Base-by-base conservation (phyloP, 1,140 invertebrate species). In the Zaprionus ghesquierei region DNA sequence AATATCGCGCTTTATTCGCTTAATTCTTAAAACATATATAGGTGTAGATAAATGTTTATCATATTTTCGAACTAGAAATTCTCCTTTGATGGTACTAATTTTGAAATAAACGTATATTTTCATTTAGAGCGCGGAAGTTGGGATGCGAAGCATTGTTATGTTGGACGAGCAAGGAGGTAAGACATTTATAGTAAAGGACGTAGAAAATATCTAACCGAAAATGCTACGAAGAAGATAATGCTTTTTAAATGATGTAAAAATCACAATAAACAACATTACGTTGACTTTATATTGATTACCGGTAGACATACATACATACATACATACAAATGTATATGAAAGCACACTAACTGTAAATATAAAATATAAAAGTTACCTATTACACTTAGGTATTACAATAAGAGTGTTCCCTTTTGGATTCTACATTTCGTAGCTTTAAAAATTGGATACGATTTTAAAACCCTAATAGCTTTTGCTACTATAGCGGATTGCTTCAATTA, bases 121-220 rank as follows among this genome's bases (percentile, higher is more conserved):
- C 81, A 86, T 91, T 79, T 97, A 97, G 96, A 97, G 96, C 95
- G 96, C 97, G 94, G 96, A 97, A 94, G 96, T 97, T 93, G 96
- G 96, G 94, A 97, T 97, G 96, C 97, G 96, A 96, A 95, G 96
- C 94, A 96, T 97, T 94, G 96, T 97, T 94, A 97, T 97, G 96
- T 96, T 97, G 96, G 96, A 97, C 95, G 96, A 97, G 94, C 96
- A 97, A 97, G 96, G 96, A 95, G 96, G 96, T 97, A 97, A 97
- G 96, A 81, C 59, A 51, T 23, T 49, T 60, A 22, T 33, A 38
- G 35, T 38, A 74, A 53, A 50, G 64, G 63, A 51, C 51, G 46
- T 51, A 44, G 53, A 49, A 5, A 68, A 60, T 22, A 20, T 29
- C 41, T 31, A 6, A 25, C 15, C 1, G 2, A 62, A 62, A 25